These are phyloP conservation scores for Sebastes schlegelii DNA, from an alignment of 2,113 vertebrate genomes.

Conservation along the genomic window DNA sequence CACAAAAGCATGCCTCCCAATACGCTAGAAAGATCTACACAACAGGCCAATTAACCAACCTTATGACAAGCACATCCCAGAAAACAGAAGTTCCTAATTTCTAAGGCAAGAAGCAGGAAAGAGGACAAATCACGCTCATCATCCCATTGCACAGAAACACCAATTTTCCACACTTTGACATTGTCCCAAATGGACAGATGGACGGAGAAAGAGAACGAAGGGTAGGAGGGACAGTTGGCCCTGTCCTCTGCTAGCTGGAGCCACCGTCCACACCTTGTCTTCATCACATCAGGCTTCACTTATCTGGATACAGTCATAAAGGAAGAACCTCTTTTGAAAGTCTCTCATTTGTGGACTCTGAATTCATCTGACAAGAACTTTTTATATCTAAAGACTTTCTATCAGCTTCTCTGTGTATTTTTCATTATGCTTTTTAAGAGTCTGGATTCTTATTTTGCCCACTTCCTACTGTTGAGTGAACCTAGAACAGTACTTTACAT, in stretches of 20 bases:
- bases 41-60: constrained; percentile 1
- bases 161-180: constrained; percentile 39
- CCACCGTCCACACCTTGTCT: constrained; percentile 10
- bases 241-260: constrained; percentile 17
- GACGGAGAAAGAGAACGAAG: constrained; percentile 13
- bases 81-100: constrained; percentile 15
- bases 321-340: neutral
- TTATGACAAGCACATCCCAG: neutral
- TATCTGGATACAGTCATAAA: constrained; percentile 1
- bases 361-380: neutral
- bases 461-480: neutral
- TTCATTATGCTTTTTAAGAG: neutral
- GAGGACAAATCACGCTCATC: neutral
- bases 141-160: neutral
- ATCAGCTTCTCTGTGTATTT: neutral
- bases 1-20: constrained; percentile 61
- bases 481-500: neutral
- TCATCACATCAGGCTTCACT: constrained; percentile 16
- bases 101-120: neutral
- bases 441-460: neutral
- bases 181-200: constrained; percentile 45
- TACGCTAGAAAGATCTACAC: constrained; percentile 30
- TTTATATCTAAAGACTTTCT: constrained; percentile 12
- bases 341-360: constrained; percentile 4
- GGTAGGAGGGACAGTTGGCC: constrained; percentile 24